phyloP scores from a whole-genome alignment of 1,140 invertebrate genomes.

The Micrasema minimum region DNA sequence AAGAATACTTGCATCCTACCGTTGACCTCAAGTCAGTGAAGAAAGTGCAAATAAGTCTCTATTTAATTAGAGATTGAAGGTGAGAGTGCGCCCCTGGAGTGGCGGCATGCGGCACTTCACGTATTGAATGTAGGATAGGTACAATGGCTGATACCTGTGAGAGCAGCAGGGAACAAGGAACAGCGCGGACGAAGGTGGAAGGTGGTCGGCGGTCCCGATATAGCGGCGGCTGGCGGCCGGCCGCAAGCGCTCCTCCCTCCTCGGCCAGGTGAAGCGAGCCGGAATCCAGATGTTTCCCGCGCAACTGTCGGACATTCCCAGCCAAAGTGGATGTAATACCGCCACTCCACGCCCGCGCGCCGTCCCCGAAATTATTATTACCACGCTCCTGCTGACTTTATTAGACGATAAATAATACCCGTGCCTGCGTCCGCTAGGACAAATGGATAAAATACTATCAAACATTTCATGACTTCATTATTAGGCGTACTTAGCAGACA shows the following conservation, averaged over 20 bases:
- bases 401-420: conserved; percentile 4
- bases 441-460: too few relatives aligned
- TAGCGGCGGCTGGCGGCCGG: conserved; percentile 36
- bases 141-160: too few relatives aligned
- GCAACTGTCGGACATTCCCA: conserved; percentile 20
- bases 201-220: too few relatives aligned
- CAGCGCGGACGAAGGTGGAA: conserved; percentile 35
- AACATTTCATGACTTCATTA: too few relatives aligned
- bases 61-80: too few relatives aligned
- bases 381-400: not conserved
- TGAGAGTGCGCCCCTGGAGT: too few relatives aligned
- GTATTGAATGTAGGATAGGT: too few relatives aligned
- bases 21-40: too few relatives aligned
- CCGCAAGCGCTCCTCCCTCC: conserved; percentile 37
- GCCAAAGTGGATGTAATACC: conserved; percentile 2
- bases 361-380: not conserved
- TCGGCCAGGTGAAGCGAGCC: conserved; percentile 46
- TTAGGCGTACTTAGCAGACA: too few relatives aligned
- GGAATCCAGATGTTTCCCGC: conserved; percentile 26
- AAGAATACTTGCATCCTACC: too few relatives aligned
- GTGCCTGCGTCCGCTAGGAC: not conserved
- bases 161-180: conserved; percentile 10
- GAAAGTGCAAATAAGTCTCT: too few relatives aligned
- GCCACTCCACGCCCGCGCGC: not conserved
- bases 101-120: too few relatives aligned